These are phyloP conservation scores for Callipepla squamata DNA, from an alignment of 2,113 vertebrate genomes.

Conservation along the genomic window DNA sequence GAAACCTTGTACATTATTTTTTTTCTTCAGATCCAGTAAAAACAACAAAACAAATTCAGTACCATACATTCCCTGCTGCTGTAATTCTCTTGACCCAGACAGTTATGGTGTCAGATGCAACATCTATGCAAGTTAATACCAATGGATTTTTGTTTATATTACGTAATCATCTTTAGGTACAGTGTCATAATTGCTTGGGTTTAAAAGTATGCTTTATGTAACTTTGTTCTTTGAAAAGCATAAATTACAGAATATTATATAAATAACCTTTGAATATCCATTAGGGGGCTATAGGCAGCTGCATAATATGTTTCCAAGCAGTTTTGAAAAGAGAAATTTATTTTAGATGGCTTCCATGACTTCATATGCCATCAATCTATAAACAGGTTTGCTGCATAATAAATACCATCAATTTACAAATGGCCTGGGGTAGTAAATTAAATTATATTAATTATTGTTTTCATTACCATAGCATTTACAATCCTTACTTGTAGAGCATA, in stretches of 20 bases:
- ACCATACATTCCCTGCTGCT: neutral
- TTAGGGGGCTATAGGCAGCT: neutral
- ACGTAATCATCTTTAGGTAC: neutral
- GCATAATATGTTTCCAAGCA: neutral
- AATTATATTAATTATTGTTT: slow-evolving; percentile 44
- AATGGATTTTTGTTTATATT: neutral
- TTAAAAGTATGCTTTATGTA: neutral
- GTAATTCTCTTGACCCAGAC: neutral
- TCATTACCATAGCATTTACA: neutral
- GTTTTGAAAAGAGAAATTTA: neutral
- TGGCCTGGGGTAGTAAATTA: neutral
- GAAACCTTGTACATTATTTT: neutral
- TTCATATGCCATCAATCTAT: neutral
- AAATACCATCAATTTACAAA: slow-evolving; percentile 19
- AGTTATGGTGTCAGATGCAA: neutral
- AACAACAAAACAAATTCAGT: neutral
- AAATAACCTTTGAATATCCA: neutral
- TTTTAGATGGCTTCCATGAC: neutral
- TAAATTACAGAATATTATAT: neutral
- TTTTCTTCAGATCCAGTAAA: neutral
- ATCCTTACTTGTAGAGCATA: neutral
- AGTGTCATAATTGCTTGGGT: neutral
- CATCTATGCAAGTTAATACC: neutral
- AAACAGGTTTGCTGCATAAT: slow-evolving; percentile 31
- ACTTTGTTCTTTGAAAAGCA: neutral